phyloP scores from a whole-genome alignment of 2,888 invertebrate species.

The Platycnemis pennipes region DNA sequence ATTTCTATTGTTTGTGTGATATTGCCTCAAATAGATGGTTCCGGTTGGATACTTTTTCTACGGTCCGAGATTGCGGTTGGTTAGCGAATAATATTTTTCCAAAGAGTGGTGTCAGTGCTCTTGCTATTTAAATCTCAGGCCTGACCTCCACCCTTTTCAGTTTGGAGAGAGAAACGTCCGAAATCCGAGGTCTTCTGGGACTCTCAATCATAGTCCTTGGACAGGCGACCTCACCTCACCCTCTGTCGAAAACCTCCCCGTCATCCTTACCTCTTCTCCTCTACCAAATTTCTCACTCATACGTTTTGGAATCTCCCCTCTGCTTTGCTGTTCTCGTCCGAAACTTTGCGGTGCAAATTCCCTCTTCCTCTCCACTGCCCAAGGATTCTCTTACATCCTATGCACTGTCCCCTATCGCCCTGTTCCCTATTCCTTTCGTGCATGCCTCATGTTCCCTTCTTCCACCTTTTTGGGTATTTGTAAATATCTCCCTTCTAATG shows the following conservation, averaged over 20 bases:
- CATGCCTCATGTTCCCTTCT: not conserved
- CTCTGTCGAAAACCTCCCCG: not conserved
- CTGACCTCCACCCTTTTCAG: not conserved
- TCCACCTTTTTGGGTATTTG: not conserved
- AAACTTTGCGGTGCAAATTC: not conserved
- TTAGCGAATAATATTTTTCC: not conserved
- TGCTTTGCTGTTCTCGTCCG: not conserved
- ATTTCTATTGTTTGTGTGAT: too few relatives aligned
- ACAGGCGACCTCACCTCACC: not conserved
- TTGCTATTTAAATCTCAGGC: not conserved
- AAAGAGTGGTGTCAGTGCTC: not conserved
- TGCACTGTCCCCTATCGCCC: not conserved
- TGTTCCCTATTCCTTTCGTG: not conserved
- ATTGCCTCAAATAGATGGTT: not conserved
- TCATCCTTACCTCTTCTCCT: not conserved
- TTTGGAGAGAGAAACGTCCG: slow-evolving; percentile 8
- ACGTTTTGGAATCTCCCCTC: too few relatives aligned
- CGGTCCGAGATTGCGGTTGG: not conserved
- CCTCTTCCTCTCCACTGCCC: not conserved
- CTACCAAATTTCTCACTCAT: too few relatives aligned
- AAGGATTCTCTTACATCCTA: not conserved
- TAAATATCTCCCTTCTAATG: not conserved
- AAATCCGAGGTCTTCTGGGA: not conserved
- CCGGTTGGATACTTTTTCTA: not conserved
- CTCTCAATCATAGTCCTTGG: not conserved